Evolutionary conservation across 2,797 vertebrate genomes (phyloP).

Genomic region (Ibycter americanus): DNA sequence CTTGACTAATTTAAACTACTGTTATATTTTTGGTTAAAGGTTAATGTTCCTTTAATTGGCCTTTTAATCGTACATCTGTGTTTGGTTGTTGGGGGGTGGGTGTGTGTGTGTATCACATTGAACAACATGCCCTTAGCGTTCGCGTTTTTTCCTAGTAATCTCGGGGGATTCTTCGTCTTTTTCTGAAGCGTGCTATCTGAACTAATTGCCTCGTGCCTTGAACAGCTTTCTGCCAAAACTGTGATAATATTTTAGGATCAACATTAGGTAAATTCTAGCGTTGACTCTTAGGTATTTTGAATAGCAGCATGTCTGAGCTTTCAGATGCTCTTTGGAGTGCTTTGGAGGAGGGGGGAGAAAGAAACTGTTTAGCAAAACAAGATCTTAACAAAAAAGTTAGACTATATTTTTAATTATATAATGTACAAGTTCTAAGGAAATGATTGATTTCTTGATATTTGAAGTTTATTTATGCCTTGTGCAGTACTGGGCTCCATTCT

Average conservation of each 20-base stretch:
- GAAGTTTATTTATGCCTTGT: neutral
- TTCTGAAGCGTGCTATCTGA: neutral
- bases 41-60: conserved; percentile 64
- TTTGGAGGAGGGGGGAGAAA: neutral
- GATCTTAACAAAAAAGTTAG: neutral
- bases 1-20: conserved; percentile 63
- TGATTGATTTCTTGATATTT: neutral
- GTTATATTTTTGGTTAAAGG: conserved; percentile 67
- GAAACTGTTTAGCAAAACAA: neutral
- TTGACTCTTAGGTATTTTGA: neutral
- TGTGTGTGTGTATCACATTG: neutral
- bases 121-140: neutral
- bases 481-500: neutral
- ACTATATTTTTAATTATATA: neutral
- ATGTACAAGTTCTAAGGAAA: neutral
- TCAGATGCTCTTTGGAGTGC: neutral
- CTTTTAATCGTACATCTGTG: conserved; percentile 54
- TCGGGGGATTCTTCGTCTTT: neutral
- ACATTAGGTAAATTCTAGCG: neutral
- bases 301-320: neutral
- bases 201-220: neutral
- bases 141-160: neutral
- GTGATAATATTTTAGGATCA: neutral
- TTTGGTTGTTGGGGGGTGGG: neutral
- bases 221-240: neutral